Conservation (phyloP, 2,797 vertebrate species). For the Lophotriccus pileatus region DNA sequence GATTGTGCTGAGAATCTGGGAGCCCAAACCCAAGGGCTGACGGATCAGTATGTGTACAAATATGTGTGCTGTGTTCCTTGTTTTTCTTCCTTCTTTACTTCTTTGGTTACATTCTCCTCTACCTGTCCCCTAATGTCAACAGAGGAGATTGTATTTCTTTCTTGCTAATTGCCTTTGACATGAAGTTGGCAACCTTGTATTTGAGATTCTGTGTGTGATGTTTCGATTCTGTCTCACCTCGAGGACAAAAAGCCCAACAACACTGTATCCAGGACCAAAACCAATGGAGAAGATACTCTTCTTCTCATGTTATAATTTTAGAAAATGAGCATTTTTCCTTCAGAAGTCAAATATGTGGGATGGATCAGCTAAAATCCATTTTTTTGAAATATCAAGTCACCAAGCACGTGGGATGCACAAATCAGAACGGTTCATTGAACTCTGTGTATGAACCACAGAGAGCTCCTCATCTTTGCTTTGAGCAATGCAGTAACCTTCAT, state of each 20-base stretch:
- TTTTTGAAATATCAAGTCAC: not conserved
- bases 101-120: conserved; percentile 1
- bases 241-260: not conserved
- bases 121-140: conserved; percentile 31
- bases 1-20: not conserved
- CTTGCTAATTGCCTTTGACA: conserved; percentile 43
- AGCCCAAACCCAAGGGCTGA: not conserved
- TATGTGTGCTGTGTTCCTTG: not conserved
- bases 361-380: not conserved
- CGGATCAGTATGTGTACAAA: not conserved
- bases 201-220: not conserved
- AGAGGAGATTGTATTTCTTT: conserved; percentile 1
- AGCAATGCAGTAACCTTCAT: not conserved
- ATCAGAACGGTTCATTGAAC: not conserved
- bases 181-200: not conserved
- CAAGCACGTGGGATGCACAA: not conserved
- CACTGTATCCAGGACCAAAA: not conserved
- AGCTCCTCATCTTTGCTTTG: not conserved
- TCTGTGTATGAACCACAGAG: not conserved
- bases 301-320: not conserved
- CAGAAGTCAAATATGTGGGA: not conserved
- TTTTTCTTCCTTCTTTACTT: not conserved
- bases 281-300: not conserved
- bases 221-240: not conserved
- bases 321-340: not conserved